These are phyloP conservation scores for Caranx melampygus DNA, from an alignment of 2,113 vertebrate species.

Conservation along the genomic window DNA sequence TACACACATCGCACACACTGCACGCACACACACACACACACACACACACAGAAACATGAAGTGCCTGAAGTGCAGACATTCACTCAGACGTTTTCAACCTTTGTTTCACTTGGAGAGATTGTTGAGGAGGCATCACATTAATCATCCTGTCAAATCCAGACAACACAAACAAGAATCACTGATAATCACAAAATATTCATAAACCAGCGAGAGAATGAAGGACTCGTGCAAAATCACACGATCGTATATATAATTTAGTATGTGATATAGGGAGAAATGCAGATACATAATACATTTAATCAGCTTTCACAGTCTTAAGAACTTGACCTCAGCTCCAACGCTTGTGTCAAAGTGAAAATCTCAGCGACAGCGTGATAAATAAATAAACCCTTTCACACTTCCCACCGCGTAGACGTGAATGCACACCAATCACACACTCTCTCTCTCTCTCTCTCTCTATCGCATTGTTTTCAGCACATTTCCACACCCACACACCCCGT, in stretches of 20 bases:
- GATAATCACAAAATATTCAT: not conserved
- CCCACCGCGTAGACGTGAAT: not conserved
- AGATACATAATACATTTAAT: too few relatives aligned
- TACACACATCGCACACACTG: constrained; percentile 20
- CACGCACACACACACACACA: constrained; percentile 13
- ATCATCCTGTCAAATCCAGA: not conserved
- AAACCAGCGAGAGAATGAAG: not conserved
- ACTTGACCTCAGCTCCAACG: not conserved
- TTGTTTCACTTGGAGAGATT: constrained; percentile 5
- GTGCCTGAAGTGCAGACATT: not conserved
- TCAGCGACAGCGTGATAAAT: too few relatives aligned
- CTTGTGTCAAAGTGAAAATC: too few relatives aligned
- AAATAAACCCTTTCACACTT: not conserved
- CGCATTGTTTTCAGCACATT: not conserved
- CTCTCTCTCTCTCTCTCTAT: not conserved
- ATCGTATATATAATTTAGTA: too few relatives aligned
- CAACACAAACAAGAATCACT: not conserved
- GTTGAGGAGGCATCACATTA: not conserved
- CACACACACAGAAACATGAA: not conserved
- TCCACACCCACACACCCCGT: not conserved
- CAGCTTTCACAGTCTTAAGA: not conserved
- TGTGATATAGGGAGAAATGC: too few relatives aligned
- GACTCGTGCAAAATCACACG: too few relatives aligned
- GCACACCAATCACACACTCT: not conserved
- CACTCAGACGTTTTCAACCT: constrained; percentile 18